Base-by-base conservation (phyloP, 2,113 vertebrate species). In the Seriola rivoliana region DNA sequence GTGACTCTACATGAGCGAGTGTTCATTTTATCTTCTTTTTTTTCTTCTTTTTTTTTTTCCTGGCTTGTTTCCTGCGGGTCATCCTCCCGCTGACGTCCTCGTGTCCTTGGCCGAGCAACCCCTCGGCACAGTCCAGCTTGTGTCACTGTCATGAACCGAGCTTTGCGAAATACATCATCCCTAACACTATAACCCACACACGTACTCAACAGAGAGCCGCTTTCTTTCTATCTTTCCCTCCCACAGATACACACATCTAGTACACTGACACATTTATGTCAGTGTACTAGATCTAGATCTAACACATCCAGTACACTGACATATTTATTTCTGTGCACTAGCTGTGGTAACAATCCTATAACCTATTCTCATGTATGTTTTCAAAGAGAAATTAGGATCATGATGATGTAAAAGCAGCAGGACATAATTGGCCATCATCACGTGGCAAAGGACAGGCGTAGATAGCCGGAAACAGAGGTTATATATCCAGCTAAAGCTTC, bases 111-210 rank as follows among this genome's bases (percentile, higher is more conserved):
- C 73, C 90, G 90, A 82, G 65, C 89, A 91, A 91, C 80, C 71
- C 90, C 91, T 78, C 75, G 81, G 92, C 86, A 91, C 89, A 76
- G 93, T 93, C 94, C 87, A 82, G 88, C 70, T 85, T 89, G 89
- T 66, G 91, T 96, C 95, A 95, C 94, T 95, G 94, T 94, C 96
- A 96, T 25, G n/a, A 85, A 92, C 60, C 81, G 86, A 93, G 93
- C 94, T 93, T 94, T 85, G 87, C 62, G 85, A 94, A 94, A 96
- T 96, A 94, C 87, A 96, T 96, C 94, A 96, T 95, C 90, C 81
- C 70, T 85, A 91, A 87, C 85, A 81, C 85, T 65, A 87, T 89
- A 88, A 93, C 91, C 87, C 64, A 12, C 48, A 82, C 74, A 38
- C 93, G 92, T 93, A 92, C 94, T 96, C 93, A 93, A 85, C 91